Base-by-base conservation (phyloP, 2,888 invertebrate species). In the Limnephilus marmoratus region DNA sequence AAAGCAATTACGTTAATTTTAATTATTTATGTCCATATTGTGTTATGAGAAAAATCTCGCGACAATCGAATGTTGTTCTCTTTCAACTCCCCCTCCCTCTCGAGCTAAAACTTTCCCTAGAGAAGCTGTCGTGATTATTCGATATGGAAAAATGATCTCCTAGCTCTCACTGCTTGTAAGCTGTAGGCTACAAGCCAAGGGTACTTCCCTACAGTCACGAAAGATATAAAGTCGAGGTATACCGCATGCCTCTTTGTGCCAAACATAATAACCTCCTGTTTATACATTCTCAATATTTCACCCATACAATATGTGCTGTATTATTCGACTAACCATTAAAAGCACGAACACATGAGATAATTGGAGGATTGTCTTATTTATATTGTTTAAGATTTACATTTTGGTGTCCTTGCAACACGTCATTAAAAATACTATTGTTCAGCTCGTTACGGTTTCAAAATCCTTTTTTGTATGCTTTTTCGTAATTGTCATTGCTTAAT, bases 371-470 rank as follows among this genome's bases (percentile, higher is more conserved):
- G 88, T 81, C 37, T 34, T 68, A 68, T n/a, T 24, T 68, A 68
- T 24, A 89, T 89, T 89, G 88, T 89, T 89, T 80, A 34, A 34
- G 37, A 15, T 87, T 68, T 31, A 53, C 34, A 31, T 34, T 80
- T 89, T 29, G 7, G 34, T 34, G 88, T 89, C 88, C 88, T 89
- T 89, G 37, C 88, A 37, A 89, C 68, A 89, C n/a, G 31, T 80
- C 15, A 24, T 37, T 37, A 87, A 37, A 45, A 89, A 80, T 11
- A 24, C 88, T 80, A 89, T 89, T 89, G 88, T 89, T 89, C 9
- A 41, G 29, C 88, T 89, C 41, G 80, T 41, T 81, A 31, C 34
- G 29, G 45, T 89, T 89, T 89, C 88, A 89, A 89, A 89, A 89
- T 29, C 68, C 12, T 80, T 86, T 53, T n/a, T 53, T 53, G 7